phyloP scores from a whole-genome alignment of 1,140 invertebrate genomes.

The Lepidurus packardi region DNA sequence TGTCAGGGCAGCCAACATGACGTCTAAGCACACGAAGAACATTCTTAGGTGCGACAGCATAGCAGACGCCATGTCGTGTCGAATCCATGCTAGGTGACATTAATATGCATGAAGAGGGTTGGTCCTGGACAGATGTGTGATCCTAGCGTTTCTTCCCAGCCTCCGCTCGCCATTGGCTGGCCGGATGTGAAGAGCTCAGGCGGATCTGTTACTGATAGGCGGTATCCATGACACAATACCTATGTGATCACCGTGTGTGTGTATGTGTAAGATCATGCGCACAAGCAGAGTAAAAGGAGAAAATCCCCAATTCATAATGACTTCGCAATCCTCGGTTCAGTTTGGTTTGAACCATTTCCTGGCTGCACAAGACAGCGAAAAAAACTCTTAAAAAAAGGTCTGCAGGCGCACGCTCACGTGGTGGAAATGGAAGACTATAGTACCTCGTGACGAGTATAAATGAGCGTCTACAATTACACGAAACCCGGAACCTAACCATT shows the following conservation, averaged over 20 bases:
- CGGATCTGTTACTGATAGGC: slow-evolving; percentile 21
- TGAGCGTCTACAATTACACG: slow-evolving; percentile 21
- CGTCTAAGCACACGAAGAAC: not conserved
- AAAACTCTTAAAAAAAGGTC: not conserved
- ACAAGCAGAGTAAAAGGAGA: not conserved
- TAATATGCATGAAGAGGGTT: slow-evolving; percentile 15
- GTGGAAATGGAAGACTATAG: not conserved
- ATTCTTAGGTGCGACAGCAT: not conserved
- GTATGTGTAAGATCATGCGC: not conserved
- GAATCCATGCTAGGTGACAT: not conserved
- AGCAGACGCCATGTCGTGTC: not conserved
- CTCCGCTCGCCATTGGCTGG: not conserved
- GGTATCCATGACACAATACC: slow-evolving; percentile 12
- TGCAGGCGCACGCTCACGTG: not conserved
- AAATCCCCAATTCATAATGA: not conserved
- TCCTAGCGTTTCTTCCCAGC: not conserved
- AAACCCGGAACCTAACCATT: slow-evolving; percentile 18
- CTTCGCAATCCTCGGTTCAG: not conserved
- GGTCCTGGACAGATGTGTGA: not conserved
- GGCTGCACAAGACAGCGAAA: not conserved
- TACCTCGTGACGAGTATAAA: slow-evolving; percentile 5
- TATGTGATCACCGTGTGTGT: not conserved
- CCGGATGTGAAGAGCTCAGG: not conserved
- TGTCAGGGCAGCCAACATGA: too few relatives aligned
- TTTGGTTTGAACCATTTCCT: not conserved